Evolutionary conservation across 1,140 invertebrate species (phyloP).

Genomic region (Sycobia sp.): DNA sequence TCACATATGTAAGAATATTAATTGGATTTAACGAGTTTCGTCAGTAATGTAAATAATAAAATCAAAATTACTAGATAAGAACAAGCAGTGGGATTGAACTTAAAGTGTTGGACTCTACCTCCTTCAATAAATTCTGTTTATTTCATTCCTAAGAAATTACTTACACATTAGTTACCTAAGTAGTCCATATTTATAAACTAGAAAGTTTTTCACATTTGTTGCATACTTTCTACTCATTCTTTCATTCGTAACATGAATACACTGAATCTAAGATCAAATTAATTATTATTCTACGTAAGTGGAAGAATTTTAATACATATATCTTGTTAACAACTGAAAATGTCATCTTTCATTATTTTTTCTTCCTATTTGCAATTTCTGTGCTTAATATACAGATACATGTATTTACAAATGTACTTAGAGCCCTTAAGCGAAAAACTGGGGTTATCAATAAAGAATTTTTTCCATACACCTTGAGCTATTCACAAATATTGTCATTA

Average conservation of each 20-base stretch:
- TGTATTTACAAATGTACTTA: constrained; percentile 35
- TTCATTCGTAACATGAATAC: constrained; percentile 19
- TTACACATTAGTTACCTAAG: constrained; percentile 31
- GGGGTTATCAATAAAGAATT: constrained; percentile 28
- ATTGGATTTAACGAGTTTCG: constrained; percentile 14
- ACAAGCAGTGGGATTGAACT: constrained; percentile 24
- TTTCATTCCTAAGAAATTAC: constrained; percentile 25
- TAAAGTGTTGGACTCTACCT: constrained; percentile 18
- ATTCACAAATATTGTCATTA: constrained; percentile 33
- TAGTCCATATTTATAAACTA: constrained; percentile 28
- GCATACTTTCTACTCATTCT: constrained; percentile 9
- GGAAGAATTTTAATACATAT: constrained; percentile 6
- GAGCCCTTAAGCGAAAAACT: constrained; percentile 33
- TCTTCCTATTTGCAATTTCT: constrained; percentile 2
- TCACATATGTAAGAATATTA: constrained; percentile 23
- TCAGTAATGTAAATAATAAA: neutral
- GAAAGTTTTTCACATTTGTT: neutral
- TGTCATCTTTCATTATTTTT: neutral
- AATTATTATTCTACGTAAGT: constrained; percentile 2
- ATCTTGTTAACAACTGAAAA: too few relatives aligned
- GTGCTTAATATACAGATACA: constrained; percentile 25
- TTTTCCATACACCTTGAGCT: constrained; percentile 28
- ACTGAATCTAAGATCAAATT: constrained; percentile 20
- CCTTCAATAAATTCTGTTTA: constrained; percentile 24
- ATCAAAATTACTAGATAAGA: constrained; percentile 25